Percentiles rank a stretch among this genome's conserved stretches.
phyloP scores from a whole-genome alignment of 2,113 vertebrate species.

The Muntiacus muntjak region DNA sequence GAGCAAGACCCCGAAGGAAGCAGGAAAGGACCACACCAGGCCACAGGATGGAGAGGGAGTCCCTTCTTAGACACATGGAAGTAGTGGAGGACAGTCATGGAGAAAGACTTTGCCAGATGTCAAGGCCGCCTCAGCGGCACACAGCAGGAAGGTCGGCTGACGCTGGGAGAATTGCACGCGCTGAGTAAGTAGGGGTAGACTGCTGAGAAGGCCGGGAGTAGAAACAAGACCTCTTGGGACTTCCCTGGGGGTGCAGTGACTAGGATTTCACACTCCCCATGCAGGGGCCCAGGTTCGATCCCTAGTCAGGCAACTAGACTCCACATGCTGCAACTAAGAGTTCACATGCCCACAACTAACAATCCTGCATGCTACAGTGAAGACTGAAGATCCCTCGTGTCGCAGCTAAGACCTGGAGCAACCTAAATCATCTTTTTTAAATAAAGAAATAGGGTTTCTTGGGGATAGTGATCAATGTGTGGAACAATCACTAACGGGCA shows the following conservation, averaged over 20 bases:
- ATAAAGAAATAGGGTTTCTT: background rate
- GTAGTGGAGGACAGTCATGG: fast-evolving
- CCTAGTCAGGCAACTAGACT: background rate
- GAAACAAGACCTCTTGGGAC: background rate
- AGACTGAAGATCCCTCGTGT: background rate
- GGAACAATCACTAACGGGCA: background rate
- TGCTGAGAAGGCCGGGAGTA: fast-evolving
- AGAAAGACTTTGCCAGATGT: background rate
- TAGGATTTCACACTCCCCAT: background rate
- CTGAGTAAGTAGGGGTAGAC: background rate
- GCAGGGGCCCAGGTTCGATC: background rate
- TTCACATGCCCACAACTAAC: background rate
- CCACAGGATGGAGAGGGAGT: fast-evolving
- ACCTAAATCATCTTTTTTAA: background rate
- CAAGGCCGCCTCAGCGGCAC: fast-evolving
- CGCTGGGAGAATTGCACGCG: background rate
- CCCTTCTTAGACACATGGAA: fast-evolving
- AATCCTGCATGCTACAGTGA: too few species aligned
- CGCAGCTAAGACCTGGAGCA: fast-evolving
- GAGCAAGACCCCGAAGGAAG: background rate
- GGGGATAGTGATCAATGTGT: fast-evolving
- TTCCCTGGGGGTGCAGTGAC: background rate
- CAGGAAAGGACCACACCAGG: background rate
- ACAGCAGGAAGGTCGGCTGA: background rate
- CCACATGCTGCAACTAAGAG: background rate